Evolutionary conservation across 2,113 vertebrate genomes (phyloP).

Genomic region (Myotis yumanensis): DNA sequence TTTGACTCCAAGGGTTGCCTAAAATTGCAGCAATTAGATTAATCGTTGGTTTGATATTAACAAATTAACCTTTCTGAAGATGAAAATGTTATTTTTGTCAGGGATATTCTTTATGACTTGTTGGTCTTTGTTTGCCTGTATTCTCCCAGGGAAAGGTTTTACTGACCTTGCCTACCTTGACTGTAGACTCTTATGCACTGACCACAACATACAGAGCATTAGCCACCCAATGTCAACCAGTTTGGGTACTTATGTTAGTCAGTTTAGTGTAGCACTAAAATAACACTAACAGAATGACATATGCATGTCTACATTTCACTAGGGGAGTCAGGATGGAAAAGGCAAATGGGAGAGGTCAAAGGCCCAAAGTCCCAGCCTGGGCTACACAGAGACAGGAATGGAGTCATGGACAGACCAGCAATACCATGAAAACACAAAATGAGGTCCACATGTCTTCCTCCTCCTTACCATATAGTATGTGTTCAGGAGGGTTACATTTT

Average conservation of each 20-base stretch:
- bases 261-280: background rate
- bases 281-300: background rate
- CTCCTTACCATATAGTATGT: background rate
- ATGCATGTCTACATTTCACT: background rate
- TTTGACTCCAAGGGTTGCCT: background rate
- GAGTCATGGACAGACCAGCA: background rate
- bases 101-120: background rate
- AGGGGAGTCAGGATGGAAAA: background rate
- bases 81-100: background rate
- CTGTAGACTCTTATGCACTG: background rate
- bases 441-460: background rate
- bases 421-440: background rate
- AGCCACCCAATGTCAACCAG: background rate
- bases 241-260: background rate
- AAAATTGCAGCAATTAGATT: background rate
- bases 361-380: background rate
- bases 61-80: background rate
- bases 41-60: background rate
- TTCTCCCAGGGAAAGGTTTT: background rate
- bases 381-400: background rate
- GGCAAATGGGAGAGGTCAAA: background rate
- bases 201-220: background rate
- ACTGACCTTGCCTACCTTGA: background rate
- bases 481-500: background rate
- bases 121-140: background rate